A percentile compares a stretch with the other conserved stretches of the same genome.
Conservation (phyloP, 2,113 vertebrate genomes). For the Polyodon spathula region DNA sequence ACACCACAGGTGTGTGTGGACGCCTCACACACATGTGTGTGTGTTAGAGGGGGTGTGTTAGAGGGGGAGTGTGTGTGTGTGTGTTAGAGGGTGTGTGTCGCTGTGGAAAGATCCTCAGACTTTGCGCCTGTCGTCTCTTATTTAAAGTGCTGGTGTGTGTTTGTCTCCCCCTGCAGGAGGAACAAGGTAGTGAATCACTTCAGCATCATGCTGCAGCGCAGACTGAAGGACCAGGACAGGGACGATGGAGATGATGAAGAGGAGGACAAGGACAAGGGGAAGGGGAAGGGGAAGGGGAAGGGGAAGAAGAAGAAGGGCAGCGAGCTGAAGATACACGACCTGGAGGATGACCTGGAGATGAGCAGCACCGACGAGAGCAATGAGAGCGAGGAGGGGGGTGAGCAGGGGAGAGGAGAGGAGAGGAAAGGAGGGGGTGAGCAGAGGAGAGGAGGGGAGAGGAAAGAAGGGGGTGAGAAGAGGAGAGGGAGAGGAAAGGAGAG, state of each 20-base stretch:
- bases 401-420: constrained; percentile 6
- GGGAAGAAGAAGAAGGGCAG: constrained; percentile 61
- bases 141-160: accelerated
- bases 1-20: no score
- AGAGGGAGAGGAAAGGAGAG: no score
- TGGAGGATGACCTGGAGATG: constrained; percentile 83
- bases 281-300: constrained; percentile 51
- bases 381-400: constrained; percentile 69
- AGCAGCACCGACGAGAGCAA: constrained; percentile 77
- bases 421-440: no score
- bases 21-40: no score
- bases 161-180: constrained; percentile 45
- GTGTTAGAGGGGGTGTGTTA: no score
- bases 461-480: no score
- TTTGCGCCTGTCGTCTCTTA: no score
- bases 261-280: constrained; percentile 33
- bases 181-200: constrained; percentile 93
- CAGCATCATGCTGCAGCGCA: constrained; percentile 88
- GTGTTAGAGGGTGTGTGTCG: no score
- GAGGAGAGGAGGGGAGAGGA: no score
- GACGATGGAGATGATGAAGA: constrained; percentile 70
- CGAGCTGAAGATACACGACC: constrained; percentile 73
- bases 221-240: constrained; percentile 69
- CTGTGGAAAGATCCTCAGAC: no score
- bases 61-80: no score